Conservation (phyloP, 2,797 vertebrate genomes). For the Semaprochilodus insignis region DNA sequence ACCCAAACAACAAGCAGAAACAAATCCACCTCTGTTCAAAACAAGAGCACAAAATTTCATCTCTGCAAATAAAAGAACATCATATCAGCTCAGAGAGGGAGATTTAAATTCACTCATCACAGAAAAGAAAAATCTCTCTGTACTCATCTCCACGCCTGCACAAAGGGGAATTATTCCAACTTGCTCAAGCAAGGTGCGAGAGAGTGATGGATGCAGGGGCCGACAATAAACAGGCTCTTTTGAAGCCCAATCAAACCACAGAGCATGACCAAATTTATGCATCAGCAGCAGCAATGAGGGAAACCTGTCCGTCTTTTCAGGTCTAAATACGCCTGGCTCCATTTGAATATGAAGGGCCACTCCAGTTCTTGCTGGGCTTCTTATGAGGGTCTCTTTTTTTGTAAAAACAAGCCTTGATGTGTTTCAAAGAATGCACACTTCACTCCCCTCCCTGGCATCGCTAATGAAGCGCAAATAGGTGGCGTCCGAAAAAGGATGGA, state of each 20-base stretch:
- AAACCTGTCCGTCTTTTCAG: conserved; percentile 43
- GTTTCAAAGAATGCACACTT: conserved; percentile 52
- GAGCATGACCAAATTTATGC: conserved; percentile 48
- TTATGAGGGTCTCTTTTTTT: conserved; percentile 43
- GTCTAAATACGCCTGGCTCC: conserved; percentile 38
- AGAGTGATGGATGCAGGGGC: conserved; percentile 32
- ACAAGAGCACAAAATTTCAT: background rate
- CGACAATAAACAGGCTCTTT: conserved; percentile 43
- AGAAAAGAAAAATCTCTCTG: conserved; percentile 3
- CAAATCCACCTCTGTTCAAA: background rate
- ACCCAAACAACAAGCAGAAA: background rate
- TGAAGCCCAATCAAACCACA: conserved; percentile 53
- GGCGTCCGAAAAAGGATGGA: background rate
- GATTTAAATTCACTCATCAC: background rate
- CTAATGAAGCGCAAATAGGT: conserved; percentile 44
- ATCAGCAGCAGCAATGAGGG: conserved; percentile 39
- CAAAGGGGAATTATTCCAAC: conserved; percentile 26
- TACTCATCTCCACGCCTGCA: background rate
- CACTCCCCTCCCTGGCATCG: conserved; percentile 28
- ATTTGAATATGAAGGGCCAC: conserved; percentile 59
- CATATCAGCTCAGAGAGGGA: background rate
- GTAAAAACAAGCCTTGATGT: conserved; percentile 54
- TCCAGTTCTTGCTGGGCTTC: conserved; percentile 39
- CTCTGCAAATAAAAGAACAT: conserved; percentile 2
- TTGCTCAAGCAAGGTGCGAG: conserved; percentile 35